Conservation (phyloP, 2,888 invertebrate species). For the Meiosimyza decipiens region DNA sequence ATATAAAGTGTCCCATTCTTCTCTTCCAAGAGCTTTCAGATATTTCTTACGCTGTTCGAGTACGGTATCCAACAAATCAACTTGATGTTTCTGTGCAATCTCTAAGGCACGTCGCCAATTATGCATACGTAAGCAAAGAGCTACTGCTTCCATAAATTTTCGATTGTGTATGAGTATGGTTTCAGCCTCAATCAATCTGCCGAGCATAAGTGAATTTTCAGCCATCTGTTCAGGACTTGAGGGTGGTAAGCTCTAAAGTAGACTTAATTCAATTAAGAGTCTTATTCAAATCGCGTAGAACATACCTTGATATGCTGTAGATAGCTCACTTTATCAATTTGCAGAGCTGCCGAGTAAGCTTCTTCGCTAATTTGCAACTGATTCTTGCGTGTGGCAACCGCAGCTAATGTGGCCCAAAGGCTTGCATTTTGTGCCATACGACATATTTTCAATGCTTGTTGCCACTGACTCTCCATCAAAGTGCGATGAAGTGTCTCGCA, state of each 20-base stretch:
- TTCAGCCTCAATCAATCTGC: slow-evolving; percentile 64
- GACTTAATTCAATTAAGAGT: not conserved
- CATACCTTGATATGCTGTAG: slow-evolving; percentile 83
- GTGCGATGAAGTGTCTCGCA: slow-evolving; percentile 73
- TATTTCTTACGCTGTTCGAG: slow-evolving; percentile 60
- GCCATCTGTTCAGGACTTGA: slow-evolving; percentile 66
- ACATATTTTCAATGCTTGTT: slow-evolving; percentile 84
- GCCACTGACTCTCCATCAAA: slow-evolving; percentile 83
- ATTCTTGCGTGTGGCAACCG: slow-evolving; percentile 86
- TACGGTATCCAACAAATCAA: slow-evolving; percentile 54
- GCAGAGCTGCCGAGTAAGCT: slow-evolving; percentile 90
- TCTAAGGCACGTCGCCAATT: slow-evolving; percentile 64
- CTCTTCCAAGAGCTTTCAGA: slow-evolving; percentile 58
- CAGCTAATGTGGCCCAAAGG: slow-evolving; percentile 96
- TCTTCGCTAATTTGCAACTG: slow-evolving; percentile 93
- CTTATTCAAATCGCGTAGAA: not conserved
- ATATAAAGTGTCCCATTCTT: slow-evolving; percentile 60
- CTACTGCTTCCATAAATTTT: slow-evolving; percentile 60
- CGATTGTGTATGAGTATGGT: slow-evolving; percentile 65
- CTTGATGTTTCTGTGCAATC: slow-evolving; percentile 60
- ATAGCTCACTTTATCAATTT: slow-evolving; percentile 87
- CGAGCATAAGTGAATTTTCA: slow-evolving; percentile 65
- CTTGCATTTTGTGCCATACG: slow-evolving; percentile 69
- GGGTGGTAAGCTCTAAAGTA: slow-evolving; percentile 45
- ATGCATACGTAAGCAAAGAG: slow-evolving; percentile 64